Base-by-base conservation (phyloP, 2,113 vertebrate genomes). In the Myodes glareolus region DNA sequence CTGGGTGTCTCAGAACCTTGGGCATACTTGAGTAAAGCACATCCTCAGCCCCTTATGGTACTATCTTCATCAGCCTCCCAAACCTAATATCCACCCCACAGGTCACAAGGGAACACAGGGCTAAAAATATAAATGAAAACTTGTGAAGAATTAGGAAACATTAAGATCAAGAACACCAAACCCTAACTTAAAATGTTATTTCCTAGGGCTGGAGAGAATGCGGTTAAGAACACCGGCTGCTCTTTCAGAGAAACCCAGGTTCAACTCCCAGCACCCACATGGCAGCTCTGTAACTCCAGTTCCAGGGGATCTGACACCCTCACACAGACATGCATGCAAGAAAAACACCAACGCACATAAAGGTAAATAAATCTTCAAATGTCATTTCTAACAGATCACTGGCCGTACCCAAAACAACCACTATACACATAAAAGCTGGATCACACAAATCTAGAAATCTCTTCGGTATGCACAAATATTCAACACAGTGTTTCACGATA, bases 121-220 rank as follows among this genome's bases (percentile, higher is more conserved):
- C 29, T 42, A 82, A 94, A 68, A 23, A 88, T 0, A 45, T 2
- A 93, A 94, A 90, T 23, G 31, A 93, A 97, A 96, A 91, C 29
- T 12, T 87, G 8, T 42, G 52, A 77, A 73, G 29, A 96, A 77
- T 47, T 7, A 36, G 10, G 27, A 95, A 84, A 93, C 23, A 61
- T 27, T 45, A 63, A 92, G 39, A 86, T 4, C 67, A 91, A n/a
- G 29, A 86, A 68, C 77, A 58, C 91, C 45, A 92, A 95, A 89
- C 16, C 4, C 58, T 78, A 95, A 84, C 81, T 58, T 17, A 96
- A 91, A 94, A 67, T 45, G 23, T 39, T 87, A 13, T 78, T 70
- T 92, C 76, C 76, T 76, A 16, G 19, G 70, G 36, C 17, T 72
- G 68, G 33, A 39, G 36, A 39, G 70, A 72, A 0, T 21, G 36